Conservation (phyloP, 2,888 invertebrate genomes). For the Luperina testacea region DNA sequence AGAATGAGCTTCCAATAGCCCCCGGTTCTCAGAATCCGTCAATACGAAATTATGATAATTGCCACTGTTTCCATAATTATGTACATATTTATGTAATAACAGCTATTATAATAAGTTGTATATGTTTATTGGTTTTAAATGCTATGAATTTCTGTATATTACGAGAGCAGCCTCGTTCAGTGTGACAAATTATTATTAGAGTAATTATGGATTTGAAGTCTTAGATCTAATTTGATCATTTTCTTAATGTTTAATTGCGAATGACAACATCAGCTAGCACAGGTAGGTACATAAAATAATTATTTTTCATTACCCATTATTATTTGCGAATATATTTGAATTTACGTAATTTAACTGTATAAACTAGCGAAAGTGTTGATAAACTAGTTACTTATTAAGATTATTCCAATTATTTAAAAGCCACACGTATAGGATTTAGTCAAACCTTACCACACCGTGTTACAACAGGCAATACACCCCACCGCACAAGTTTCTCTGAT, state of each 20-base stretch:
- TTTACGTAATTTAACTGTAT: too few species aligned
- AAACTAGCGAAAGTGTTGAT: neutral
- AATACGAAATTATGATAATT: slow-evolving; percentile 58
- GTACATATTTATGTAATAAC: slow-evolving; percentile 47
- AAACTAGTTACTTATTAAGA: neutral
- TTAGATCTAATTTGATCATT: neutral
- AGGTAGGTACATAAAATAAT: too few species aligned
- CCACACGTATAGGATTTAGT: slow-evolving; percentile 8
- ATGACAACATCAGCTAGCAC: neutral
- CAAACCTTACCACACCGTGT: slow-evolving; percentile 10
- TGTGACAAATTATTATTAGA: neutral
- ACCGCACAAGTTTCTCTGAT: slow-evolving; percentile 24
- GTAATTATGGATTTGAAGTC: neutral
- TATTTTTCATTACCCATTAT: too few species aligned
- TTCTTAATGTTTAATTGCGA: neutral
- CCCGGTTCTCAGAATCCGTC: slow-evolving; percentile 47
- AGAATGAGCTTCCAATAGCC: slow-evolving; percentile 32
- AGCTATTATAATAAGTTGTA: slow-evolving; percentile 37
- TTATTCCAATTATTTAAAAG: neutral
- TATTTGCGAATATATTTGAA: too few species aligned
- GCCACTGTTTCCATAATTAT: slow-evolving; percentile 39
- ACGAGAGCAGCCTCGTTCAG: neutral
- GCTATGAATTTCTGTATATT: slow-evolving; percentile 12
- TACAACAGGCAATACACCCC: slow-evolving; percentile 9
- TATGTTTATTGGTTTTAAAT: slow-evolving; percentile 43